Conservation (phyloP, 2,113 vertebrate species). For the Synodontis membranacea region DNA sequence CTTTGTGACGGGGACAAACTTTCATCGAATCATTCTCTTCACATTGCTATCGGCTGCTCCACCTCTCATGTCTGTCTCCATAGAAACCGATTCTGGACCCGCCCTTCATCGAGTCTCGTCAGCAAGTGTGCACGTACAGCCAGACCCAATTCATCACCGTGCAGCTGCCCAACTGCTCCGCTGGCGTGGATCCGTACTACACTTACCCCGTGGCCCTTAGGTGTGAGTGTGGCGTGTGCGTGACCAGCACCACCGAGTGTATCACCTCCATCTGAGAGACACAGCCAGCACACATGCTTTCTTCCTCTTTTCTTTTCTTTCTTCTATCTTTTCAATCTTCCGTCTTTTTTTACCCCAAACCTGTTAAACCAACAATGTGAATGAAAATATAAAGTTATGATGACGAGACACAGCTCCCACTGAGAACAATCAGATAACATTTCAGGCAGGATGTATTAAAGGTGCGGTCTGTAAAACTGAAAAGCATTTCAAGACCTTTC, state of each 20-base stretch:
- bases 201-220: constrained; percentile 85
- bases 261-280: constrained; percentile 71
- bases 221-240: constrained; percentile 85
- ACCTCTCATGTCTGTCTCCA: neutral
- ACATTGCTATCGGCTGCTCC: neutral
- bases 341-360: neutral
- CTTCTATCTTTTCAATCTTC: neutral
- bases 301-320: too few relatives aligned
- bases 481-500: neutral
- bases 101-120: constrained; percentile 85
- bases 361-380: neutral
- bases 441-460: neutral
- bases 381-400: neutral
- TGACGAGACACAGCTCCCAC: neutral
- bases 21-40: neutral
- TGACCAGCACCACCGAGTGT: constrained; percentile 85
- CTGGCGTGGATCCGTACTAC: constrained; percentile 78
- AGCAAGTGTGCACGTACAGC: constrained; percentile 90
- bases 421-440: neutral
- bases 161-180: constrained; percentile 80
- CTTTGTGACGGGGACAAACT: neutral
- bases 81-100: constrained; percentile 87
- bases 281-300: neutral
- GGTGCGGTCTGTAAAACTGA: neutral
- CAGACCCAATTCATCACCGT: constrained; percentile 79